phyloP scores from a whole-genome alignment of 2,888 invertebrate genomes.

The Erpobdella octoculata region DNA sequence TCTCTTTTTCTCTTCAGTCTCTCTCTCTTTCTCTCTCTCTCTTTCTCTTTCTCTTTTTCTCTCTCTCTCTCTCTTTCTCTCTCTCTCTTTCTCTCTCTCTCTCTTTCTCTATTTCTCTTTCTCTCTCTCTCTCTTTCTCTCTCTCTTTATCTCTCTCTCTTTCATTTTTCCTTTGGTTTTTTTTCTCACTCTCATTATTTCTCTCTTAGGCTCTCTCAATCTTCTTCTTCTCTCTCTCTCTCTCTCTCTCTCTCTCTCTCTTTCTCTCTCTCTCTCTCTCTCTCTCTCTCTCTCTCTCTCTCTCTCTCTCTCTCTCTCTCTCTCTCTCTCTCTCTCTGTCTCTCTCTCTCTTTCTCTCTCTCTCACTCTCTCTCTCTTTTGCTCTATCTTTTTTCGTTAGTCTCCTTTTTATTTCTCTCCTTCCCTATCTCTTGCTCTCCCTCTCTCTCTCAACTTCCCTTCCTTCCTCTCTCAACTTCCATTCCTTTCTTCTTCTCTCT shows the following conservation, averaged over 20 bases:
- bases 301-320: not conserved
- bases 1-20: no score
- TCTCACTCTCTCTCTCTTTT: not conserved
- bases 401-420: not conserved
- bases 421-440: not conserved
- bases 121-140: conserved; percentile 11
- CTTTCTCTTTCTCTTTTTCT: no score
- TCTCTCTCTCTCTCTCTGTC: not conserved
- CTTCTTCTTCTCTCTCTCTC: not conserved
- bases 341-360: conserved; percentile 11
- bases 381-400: not conserved
- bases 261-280: not conserved
- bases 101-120: not conserved
- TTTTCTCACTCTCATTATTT: conserved; percentile 2
- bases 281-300: not conserved
- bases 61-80: no score
- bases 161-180: not conserved
- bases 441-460: not conserved
- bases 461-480: not conserved
- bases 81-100: no score
- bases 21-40: no score
- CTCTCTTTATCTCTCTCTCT: not conserved
- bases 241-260: not conserved
- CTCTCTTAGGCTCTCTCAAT: not conserved
- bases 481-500: not conserved